Conservation (phyloP, 2,113 vertebrate species). For the Uropsilus gracilis region DNA sequence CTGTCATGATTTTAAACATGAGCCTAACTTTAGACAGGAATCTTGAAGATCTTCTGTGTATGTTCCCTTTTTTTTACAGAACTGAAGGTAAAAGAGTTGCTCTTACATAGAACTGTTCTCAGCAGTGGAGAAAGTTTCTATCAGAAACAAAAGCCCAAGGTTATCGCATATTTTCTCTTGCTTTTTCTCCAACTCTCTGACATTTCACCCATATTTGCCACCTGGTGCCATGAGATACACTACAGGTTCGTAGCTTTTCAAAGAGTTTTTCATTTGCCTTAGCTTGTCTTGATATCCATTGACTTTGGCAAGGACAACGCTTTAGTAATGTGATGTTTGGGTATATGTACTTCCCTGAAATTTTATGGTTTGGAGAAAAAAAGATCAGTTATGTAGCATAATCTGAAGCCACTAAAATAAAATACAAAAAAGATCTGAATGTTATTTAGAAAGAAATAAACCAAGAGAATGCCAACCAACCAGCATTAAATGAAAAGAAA, state of each 20-base stretch:
- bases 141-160: background rate
- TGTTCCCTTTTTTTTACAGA: background rate
- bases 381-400: background rate
- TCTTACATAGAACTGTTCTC: background rate
- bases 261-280: constrained; percentile 23
- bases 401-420: background rate
- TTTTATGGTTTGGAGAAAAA: constrained; percentile 23
- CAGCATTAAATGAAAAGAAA: background rate
- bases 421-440: constrained; percentile 43
- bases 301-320: background rate
- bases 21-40: background rate
- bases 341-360: background rate
- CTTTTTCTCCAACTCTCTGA: background rate
- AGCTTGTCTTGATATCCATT: background rate
- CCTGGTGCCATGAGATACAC: background rate
- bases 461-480: background rate
- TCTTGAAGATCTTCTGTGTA: background rate
- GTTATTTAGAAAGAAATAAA: constrained; percentile 22
- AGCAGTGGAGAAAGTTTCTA: background rate
- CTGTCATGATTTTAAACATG: background rate
- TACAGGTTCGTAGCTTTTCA: background rate
- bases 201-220: background rate
- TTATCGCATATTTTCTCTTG: background rate
- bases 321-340: background rate
- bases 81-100: background rate